Conservation (phyloP, 2,113 vertebrate genomes). For the Atrichornis clamosus region DNA sequence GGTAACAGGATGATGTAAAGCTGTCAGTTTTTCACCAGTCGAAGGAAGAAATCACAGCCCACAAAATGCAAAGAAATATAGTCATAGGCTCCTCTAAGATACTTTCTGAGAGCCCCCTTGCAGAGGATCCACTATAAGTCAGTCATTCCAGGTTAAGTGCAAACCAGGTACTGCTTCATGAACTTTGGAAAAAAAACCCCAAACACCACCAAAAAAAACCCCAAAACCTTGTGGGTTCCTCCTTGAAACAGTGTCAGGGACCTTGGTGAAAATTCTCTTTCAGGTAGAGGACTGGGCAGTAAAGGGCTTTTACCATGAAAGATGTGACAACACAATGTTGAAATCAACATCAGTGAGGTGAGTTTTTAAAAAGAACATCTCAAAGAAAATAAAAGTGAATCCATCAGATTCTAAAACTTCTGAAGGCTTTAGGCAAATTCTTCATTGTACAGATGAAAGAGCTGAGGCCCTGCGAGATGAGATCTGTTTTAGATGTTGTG, state of each 20-base stretch:
- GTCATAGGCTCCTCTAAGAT: neutral
- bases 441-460: neutral
- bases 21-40: constrained; percentile 22
- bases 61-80: neutral
- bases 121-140: neutral
- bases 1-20: neutral
- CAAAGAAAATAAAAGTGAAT: neutral
- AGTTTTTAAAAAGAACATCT: neutral
- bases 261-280: neutral
- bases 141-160: neutral
- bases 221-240: neutral
- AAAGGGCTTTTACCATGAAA: neutral
- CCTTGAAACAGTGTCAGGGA: neutral
- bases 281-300: neutral
- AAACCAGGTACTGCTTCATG: neutral
- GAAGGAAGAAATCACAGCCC: constrained; percentile 1
- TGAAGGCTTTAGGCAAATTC: neutral
- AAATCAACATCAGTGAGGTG: neutral
- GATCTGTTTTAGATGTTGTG: neutral
- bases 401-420: neutral
- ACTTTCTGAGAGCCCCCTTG: neutral
- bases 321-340: neutral
- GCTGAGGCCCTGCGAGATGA: neutral
- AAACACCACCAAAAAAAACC: neutral
- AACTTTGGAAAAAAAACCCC: neutral